A percentile compares a stretch with the other conserved stretches of the same genome.
Evolutionary conservation across 2,888 invertebrate genomes (phyloP).

Genomic region (Phragmatobia fuliginosa): DNA sequence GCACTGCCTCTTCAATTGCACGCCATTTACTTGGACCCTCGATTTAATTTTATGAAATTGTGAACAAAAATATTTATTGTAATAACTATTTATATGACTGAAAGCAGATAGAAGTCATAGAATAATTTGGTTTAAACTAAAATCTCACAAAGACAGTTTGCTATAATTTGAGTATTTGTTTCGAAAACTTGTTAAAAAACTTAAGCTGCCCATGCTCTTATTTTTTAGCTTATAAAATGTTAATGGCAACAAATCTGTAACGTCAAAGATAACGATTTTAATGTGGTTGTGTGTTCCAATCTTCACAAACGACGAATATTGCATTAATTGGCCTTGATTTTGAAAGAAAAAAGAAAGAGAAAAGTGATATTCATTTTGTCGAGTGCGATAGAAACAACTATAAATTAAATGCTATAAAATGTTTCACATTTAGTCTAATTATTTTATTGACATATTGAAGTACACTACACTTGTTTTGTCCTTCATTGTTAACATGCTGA

Average conservation of each 20-base stretch:
- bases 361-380: neutral
- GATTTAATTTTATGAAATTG: too few species aligned
- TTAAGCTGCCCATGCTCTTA: too few species aligned
- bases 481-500: slow-evolving; percentile 47
- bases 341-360: too few species aligned
- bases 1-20: too few species aligned
- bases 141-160: too few species aligned
- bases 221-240: neutral
- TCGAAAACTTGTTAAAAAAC: neutral
- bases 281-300: neutral
- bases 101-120: too few species aligned
- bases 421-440: neutral
- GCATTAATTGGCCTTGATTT: neutral
- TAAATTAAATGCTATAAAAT: neutral
- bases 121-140: too few species aligned
- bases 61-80: too few species aligned
- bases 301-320: neutral
- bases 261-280: neutral
- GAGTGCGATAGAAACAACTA: neutral
- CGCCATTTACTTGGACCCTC: too few species aligned
- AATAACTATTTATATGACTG: too few species aligned
- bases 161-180: neutral
- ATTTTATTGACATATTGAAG: neutral
- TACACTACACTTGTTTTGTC: slow-evolving; percentile 33
- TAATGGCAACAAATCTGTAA: neutral